Conservation (phyloP, 2,797 vertebrate species). For the Gymnodraco acuticeps region DNA sequence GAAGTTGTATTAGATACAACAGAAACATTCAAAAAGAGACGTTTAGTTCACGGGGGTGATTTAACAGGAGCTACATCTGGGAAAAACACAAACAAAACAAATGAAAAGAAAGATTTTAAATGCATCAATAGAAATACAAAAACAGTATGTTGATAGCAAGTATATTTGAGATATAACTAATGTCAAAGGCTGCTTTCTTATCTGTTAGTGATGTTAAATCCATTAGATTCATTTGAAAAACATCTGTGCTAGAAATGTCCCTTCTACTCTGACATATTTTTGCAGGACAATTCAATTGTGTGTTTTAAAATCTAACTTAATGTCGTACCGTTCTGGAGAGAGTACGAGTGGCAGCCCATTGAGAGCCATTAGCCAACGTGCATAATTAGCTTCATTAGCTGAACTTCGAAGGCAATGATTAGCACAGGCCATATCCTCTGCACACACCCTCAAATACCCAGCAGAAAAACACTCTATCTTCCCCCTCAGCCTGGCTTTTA, state of each 20-base stretch:
- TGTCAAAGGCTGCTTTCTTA: neutral
- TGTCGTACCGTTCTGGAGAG: neutral
- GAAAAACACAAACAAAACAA: conserved; percentile 4
- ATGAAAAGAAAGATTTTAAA: neutral
- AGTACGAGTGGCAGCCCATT: conserved; percentile 16
- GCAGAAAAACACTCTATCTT: neutral
- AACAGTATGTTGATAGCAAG: neutral
- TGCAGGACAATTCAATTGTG: neutral
- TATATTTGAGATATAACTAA: neutral
- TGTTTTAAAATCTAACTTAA: neutral
- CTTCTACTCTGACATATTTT: neutral
- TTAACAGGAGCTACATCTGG: neutral
- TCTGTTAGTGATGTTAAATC: neutral
- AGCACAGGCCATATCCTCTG: conserved; percentile 25
- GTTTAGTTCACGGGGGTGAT: neutral
- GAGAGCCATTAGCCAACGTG: conserved; percentile 31
- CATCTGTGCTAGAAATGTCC: neutral
- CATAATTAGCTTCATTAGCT: conserved; percentile 27
- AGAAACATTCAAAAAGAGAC: too few relatives aligned
- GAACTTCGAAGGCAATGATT: conserved; percentile 37
- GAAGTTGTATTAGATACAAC: neutral
- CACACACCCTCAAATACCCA: conserved; percentile 10
- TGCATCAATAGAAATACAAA: neutral
- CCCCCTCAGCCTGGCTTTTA: conserved; percentile 30
- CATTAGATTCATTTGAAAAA: neutral